Conservation (phyloP, 2,797 vertebrate genomes). For the Scolopax bukidnonensis region DNA sequence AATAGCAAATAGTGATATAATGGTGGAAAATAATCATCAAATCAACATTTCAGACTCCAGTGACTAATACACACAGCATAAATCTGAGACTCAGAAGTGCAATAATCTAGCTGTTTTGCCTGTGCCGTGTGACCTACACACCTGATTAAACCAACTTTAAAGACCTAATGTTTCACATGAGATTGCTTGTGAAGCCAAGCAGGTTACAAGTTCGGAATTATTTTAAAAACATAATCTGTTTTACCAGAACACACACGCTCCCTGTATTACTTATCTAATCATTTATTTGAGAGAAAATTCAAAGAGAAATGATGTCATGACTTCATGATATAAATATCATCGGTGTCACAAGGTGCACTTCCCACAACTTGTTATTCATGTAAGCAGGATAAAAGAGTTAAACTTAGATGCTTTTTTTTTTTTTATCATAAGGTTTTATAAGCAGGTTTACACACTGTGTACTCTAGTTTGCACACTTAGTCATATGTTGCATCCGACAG, state of each 20-base stretch:
- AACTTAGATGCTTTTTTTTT: not conserved
- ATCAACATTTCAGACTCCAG: not conserved
- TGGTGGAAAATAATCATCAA: slow-evolving; percentile 9
- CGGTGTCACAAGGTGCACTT: not conserved
- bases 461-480: not conserved
- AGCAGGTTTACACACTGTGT: slow-evolving; percentile 9
- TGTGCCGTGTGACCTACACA: not conserved
- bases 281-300: not conserved
- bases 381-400: not conserved
- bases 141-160: slow-evolving; percentile 3
- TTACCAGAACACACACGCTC: not conserved
- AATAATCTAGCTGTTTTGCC: not conserved
- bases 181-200: slow-evolving; percentile 1
- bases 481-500: not conserved
- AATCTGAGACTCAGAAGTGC: not conserved
- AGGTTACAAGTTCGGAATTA: not conserved
- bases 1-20: slow-evolving; percentile 9
- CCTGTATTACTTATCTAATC: not conserved
- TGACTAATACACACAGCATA: not conserved
- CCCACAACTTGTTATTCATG: not conserved
- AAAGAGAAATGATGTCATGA: not conserved
- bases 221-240: not conserved
- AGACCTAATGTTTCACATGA: not conserved
- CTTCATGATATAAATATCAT: not conserved
- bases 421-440: slow-evolving; percentile 1